These are phyloP conservation scores for Sterrhoptilus dennistouni DNA, from an alignment of 2,113 vertebrate genomes.

Conservation along the genomic window DNA sequence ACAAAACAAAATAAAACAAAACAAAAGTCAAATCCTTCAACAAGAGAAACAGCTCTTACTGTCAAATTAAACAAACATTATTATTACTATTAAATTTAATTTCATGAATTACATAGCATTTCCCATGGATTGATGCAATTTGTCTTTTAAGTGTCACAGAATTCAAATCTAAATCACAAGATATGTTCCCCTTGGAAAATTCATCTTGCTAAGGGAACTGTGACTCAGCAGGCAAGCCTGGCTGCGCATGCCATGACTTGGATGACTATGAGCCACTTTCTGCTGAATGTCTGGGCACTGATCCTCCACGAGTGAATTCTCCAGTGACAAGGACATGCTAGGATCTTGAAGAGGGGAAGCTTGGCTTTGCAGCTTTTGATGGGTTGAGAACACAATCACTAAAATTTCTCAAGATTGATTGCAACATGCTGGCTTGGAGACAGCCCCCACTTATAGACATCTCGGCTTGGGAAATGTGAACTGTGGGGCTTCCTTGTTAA, in stretches of 20 bases:
- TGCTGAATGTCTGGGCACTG: neutral
- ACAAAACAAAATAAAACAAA: neutral
- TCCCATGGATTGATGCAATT: neutral
- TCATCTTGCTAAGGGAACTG: neutral
- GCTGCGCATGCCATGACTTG: neutral
- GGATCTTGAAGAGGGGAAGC: neutral
- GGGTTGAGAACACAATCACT: neutral
- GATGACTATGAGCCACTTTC: neutral
- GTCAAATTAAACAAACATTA: neutral
- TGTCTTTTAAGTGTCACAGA: neutral
- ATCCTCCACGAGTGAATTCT: neutral
- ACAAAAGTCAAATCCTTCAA: neutral
- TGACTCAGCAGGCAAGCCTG: neutral
- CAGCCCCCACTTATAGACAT: neutral
- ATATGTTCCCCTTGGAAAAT: neutral
- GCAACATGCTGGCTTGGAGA: neutral
- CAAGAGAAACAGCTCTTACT: neutral
- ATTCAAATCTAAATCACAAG: neutral
- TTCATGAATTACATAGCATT: neutral
- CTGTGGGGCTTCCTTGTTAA: neutral
- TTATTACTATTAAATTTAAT: neutral
- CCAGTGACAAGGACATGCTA: neutral
- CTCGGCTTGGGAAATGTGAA: neutral
- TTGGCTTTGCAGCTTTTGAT: neutral
- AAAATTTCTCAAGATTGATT: neutral